Conservation (phyloP, 1,140 invertebrate genomes). For the Platorchestia sp. region DNA sequence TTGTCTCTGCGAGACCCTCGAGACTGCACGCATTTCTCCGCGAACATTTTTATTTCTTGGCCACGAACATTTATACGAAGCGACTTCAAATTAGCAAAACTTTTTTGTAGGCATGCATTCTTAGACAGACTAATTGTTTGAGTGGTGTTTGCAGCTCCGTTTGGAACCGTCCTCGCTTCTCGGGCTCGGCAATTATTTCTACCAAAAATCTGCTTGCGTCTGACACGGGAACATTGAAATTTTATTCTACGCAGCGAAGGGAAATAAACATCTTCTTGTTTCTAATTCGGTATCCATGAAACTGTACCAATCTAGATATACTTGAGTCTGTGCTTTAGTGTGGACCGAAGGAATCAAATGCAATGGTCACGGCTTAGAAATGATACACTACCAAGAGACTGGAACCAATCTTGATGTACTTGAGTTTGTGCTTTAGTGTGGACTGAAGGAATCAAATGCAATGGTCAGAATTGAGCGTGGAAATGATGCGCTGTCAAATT, state of each 20-base stretch:
- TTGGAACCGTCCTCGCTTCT: not conserved
- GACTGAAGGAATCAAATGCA: no score
- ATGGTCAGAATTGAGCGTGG: no score
- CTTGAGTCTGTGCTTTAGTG: no score
- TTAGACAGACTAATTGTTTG: slow-evolving; percentile 14
- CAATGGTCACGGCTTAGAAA: no score
- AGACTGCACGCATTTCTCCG: not conserved
- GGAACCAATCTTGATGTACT: no score
- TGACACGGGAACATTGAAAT: not conserved
- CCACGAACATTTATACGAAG: slow-evolving; percentile 30
- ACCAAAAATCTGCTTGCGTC: not conserved
- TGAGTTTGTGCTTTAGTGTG: no score
- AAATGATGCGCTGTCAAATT: no score
- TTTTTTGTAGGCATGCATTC: slow-evolving; percentile 29
- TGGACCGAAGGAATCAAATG: no score
- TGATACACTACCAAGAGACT: no score
- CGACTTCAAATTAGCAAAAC: slow-evolving; percentile 31
- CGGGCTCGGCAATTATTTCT: not conserved
- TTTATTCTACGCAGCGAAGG: not conserved
- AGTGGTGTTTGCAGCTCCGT: slow-evolving; percentile 8
- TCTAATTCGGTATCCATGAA: no score
- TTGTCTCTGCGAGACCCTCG: slow-evolving; percentile 50
- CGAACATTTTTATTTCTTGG: not conserved
- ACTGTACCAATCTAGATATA: no score
- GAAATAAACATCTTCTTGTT: not conserved